Evolutionary conservation across 2,113 vertebrate species (phyloP), one percentile per base, ranked within the genome.

Genomic region (Pedionomus torquatus): DNA sequence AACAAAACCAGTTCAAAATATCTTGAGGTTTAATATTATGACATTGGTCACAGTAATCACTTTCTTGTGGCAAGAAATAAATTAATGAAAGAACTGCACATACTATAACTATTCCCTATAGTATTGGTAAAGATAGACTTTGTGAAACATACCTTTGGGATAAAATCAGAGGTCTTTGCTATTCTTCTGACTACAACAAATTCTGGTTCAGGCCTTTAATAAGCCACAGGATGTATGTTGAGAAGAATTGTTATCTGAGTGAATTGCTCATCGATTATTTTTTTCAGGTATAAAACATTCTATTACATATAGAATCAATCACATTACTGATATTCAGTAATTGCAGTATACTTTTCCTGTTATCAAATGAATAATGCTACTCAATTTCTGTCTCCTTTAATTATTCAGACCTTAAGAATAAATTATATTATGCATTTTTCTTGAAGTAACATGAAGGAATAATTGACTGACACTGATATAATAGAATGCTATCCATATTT

Each of bases 381-480:
- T 48, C 17, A 70, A 46, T 83, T 89, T 82, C 70, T 71, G 18
- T 61, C 8, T 7, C 72, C 13, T 78, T 96, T 71, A 95, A 93
- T 92, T 96, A 96, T 94, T 95, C 25, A 95, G 17, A 83, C 9
- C 16, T 72, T 60, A 93, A 83, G 15, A 60, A 89, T 60, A 84
- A 71, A 87, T 87, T 60, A 52, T 43, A 20, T 33, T 51, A 51
- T 60, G 28, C 65, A 88, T 71, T 75, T 74, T 83, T 95, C 65
- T 93, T 93, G 17, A 83, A 37, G 7, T 80, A 80, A 83, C 77
- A 63, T 70, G 33, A 70, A 85, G 35, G 19, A 91, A 91, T 91
- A 85, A 94, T 95, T 87, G 87, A 84, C 49, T 80, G 81, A 84
- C 43, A 55, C n/a, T 63, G 65, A 93, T 78, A 61, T 39, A 93